These are phyloP conservation scores for Zonotrichia albicollis DNA, from an alignment of 2,797 vertebrate species.

Conservation along the genomic window DNA sequence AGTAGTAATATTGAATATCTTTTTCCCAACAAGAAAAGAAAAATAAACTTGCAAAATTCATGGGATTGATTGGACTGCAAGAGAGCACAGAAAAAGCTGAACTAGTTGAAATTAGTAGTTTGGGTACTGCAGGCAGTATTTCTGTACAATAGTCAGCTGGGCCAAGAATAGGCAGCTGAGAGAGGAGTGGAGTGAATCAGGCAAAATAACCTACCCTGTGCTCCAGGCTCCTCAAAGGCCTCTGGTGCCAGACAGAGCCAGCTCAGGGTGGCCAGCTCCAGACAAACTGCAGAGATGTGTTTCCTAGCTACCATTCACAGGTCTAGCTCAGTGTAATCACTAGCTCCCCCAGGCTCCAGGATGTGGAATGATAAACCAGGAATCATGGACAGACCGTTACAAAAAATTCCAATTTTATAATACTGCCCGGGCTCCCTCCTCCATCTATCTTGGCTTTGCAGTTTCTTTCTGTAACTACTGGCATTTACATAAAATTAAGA, in stretches of 20 bases:
- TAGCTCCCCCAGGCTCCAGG: not conserved
- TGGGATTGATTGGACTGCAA: not conserved
- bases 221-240: not conserved
- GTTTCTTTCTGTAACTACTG: not conserved
- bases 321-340: not conserved
- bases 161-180: not conserved
- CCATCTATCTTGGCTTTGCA: not conserved
- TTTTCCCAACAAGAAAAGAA: not conserved
- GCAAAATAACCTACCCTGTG: not conserved
- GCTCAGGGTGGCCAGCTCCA: not conserved
- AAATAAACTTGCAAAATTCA: not conserved
- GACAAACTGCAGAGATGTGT: not conserved
- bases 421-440: fast-evolving
- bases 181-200: not conserved
- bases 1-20: not conserved
- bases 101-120: not conserved
- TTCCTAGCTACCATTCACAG: not conserved
- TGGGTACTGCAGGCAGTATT: not conserved
- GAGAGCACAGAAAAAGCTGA: not conserved
- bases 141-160: not conserved
- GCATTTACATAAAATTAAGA: not conserved
- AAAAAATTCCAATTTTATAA: not conserved
- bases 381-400: not conserved
- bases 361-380: not conserved
- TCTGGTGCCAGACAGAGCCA: not conserved